Percentiles rank a stretch among this genome's conserved stretches.
These are phyloP conservation scores for Ips typographus DNA, from an alignment of 1,140 invertebrate genomes.

Conservation along the genomic window DNA sequence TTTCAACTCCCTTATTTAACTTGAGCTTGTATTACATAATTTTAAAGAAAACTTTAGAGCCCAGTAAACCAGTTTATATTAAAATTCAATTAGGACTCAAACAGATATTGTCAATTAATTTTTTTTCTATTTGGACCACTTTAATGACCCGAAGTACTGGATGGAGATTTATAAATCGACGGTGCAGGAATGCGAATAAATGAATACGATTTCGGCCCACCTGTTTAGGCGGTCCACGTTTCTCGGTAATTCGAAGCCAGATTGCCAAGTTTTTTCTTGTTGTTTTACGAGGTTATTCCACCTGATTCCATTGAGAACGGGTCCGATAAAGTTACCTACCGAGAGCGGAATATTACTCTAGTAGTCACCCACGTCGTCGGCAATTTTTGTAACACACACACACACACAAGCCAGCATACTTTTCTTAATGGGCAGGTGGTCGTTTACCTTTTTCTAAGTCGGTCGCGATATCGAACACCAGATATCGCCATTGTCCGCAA, in stretches of 20 bases:
- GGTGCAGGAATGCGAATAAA: slow-evolving; percentile 32
- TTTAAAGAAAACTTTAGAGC: too few species aligned
- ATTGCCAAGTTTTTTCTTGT: slow-evolving; percentile 22
- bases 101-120: too few species aligned
- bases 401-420: background rate
- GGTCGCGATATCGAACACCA: background rate
- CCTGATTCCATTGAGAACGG: slow-evolving; percentile 28
- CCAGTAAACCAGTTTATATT: too few species aligned
- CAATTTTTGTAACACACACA: background rate
- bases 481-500: background rate
- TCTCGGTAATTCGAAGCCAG: slow-evolving; percentile 28
- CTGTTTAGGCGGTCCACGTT: slow-evolving; percentile 30
- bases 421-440: slow-evolving; percentile 24
- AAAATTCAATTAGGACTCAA: too few species aligned
- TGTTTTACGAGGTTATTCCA: slow-evolving; percentile 33
- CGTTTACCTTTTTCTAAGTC: slow-evolving; percentile 21
- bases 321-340: slow-evolving; percentile 14
- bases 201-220: slow-evolving; percentile 31
- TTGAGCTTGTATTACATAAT: too few species aligned
- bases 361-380: slow-evolving; percentile 19
- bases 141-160: slow-evolving; percentile 25
- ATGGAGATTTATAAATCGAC: slow-evolving; percentile 32
- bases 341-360: slow-evolving; percentile 10
- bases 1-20: too few species aligned
- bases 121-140: background rate